Evolutionary conservation across 2,888 invertebrate genomes (phyloP), one percentile per base, ranked within the genome.

Genomic region (Drosophila neotestacea): DNA sequence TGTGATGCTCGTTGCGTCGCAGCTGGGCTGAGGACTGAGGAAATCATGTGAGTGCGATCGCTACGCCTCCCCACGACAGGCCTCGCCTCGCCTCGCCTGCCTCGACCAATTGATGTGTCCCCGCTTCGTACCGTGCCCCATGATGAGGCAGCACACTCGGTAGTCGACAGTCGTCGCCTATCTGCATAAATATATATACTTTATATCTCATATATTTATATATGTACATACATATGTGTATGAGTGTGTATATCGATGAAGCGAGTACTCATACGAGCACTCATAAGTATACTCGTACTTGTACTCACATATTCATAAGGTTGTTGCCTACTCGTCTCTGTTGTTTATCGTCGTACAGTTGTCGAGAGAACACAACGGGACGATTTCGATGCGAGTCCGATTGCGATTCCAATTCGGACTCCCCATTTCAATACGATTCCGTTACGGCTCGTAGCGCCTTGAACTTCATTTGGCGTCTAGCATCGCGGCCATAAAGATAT

Each of bases 401-500:
- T 52, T 13, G 30, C 56, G 46, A 62, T 62, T 16, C 36, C 11
- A 34, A 10, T 60, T 41, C 38, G 39, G 36, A 47, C 55, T 22
- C 46, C n/a, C 22, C 28, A 30, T 58, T 66, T 61, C 2, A 22
- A 22, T 22, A 16, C 51, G 59, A 46, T 72, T 9, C 9, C 34
- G 27, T 36, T 13, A 38, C 47, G 58, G 28, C 42, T 74, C 77
- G 61, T 41, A 73, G 62, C 62, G 84, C 84, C 84, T 87, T 87
- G 84, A 87, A 85, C 84, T 85, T 84, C 84, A 87, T 85, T 84
- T 80, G 78, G 73, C 78, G 77, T 70, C 70, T 58, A 73, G 84
- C 84, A 82, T 72, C 80, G 85, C 72, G 64, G 62, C 76, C 78
- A 88, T 87, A 85, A 80, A 85, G 76, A 84, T 84, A 74, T 77